A percentile compares a stretch with the other conserved stretches of the same genome.
Evolutionary conservation across 2,113 vertebrate genomes (phyloP).

Genomic region (Mastomys coucha): DNA sequence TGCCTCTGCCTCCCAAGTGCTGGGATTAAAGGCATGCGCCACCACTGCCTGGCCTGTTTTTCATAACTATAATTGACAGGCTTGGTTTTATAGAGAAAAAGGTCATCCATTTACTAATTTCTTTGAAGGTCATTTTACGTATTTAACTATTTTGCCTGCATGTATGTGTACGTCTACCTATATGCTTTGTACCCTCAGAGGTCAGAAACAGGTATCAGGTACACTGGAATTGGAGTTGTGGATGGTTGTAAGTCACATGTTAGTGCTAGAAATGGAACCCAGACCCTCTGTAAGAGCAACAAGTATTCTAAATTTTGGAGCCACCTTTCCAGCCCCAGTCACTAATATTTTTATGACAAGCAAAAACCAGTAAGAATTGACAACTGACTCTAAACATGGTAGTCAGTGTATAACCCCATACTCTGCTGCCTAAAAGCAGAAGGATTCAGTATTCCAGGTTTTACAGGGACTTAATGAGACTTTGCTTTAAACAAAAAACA

Average conservation of each 20-base stretch:
- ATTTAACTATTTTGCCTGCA: not conserved
- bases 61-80: constrained; percentile 15
- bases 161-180: not conserved
- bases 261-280: not conserved
- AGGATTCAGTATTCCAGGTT: not conserved
- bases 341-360: not conserved
- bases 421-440: not conserved
- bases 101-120: constrained; percentile 31
- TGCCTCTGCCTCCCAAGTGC: too few relatives aligned
- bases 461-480: not conserved
- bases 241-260: not conserved
- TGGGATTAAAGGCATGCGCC: too few relatives aligned
- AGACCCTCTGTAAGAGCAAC: not conserved
- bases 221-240: not conserved
- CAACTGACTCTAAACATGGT: not conserved
- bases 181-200: not conserved
- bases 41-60: not conserved
- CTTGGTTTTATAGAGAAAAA: constrained; percentile 10
- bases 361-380: not conserved
- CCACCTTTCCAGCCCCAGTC: not conserved
- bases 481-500: not conserved
- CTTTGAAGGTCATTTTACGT: not conserved
- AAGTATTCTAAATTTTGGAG: not conserved
- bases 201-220: not conserved
- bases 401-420: not conserved